phyloP scores from a whole-genome alignment of 2,888 invertebrate species.

The Notodonta ziczac region DNA sequence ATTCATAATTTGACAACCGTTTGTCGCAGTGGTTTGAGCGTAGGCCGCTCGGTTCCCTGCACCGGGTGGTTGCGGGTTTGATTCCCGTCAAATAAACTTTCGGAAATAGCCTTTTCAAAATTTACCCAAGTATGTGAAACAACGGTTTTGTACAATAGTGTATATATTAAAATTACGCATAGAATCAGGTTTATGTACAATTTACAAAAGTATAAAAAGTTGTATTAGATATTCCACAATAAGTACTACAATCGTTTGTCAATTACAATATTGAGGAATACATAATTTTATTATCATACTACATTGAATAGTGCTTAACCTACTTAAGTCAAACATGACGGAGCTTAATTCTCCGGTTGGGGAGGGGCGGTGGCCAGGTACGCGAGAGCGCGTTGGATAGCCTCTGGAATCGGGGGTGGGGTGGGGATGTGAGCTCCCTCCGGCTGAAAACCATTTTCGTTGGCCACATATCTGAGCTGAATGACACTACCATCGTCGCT shows the following conservation, averaged over 20 bases:
- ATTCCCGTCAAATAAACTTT: too few species aligned
- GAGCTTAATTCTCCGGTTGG: constrained; percentile 58
- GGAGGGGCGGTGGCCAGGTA: constrained; percentile 87
- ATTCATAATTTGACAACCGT: too few species aligned
- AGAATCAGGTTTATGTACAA: constrained; percentile 30
- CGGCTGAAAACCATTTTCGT: constrained; percentile 89
- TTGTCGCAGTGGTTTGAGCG: too few species aligned
- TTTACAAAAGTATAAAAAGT: constrained; percentile 26
- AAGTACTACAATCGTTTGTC: constrained; percentile 14
- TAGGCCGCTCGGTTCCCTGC: too few species aligned
- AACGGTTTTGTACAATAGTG: constrained; percentile 11
- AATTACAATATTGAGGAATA: constrained; percentile 24
- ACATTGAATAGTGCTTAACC: constrained; percentile 34
- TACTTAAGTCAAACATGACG: constrained; percentile 27
- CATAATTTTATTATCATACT: constrained; percentile 16
- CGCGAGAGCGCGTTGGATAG: constrained; percentile 87
- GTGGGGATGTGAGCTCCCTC: constrained; percentile 86
- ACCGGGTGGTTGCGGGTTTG: too few species aligned
- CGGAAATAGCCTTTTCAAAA: too few species aligned
- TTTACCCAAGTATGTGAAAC: neutral
- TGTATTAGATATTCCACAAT: constrained; percentile 24
- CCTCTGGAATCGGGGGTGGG: constrained; percentile 88
- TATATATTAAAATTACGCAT: constrained; percentile 27
- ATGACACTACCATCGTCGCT: constrained; percentile 86
- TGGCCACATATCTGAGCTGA: constrained; percentile 86